Evolutionary conservation across 2,888 invertebrate species (phyloP), one percentile per base, ranked within the genome.

Genomic region (Platynereis dumerilii): DNA sequence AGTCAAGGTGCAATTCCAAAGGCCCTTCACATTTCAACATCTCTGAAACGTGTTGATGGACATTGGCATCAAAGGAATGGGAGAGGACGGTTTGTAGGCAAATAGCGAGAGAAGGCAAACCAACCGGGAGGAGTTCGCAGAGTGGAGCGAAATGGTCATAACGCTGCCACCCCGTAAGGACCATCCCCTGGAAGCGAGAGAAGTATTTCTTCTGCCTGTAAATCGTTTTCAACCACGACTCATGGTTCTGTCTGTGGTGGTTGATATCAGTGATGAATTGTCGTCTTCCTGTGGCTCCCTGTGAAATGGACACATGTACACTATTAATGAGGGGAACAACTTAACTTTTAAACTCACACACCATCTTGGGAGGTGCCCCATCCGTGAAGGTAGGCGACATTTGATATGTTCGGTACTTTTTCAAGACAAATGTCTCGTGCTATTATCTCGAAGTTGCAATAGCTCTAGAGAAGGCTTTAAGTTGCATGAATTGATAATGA

Each of bases 281-380:
- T 72, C 88, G 87, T 65, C 90, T 72, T 12, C 92, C 91, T 67
- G 92, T 91, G 0, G 93, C 92, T 0, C 93, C 94, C 34, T 34
- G 34, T 7, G 12, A 34, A 12, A 34, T n/a, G 12, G 34, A 34
- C 5, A 34, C 34, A 5, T 34, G 34, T 34, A n/a, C n/a, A n/a
- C n/a, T n/a, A n/a, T n/a, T n/a, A n/a, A n/a, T n/a, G n/a, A n/a
- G n/a, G n/a, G n/a, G n/a, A n/a, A n/a, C n/a, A n/a, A n/a, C n/a
- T n/a, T n/a, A n/a, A n/a, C n/a, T n/a, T n/a, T n/a, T n/a, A n/a
- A n/a, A n/a, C n/a, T n/a, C n/a, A n/a, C n/a, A n/a, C n/a, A n/a
- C n/a, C n/a, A n/a, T n/a, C n/a, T n/a, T n/a, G n/a, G n/a, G n/a
- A n/a, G n/a, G n/a, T n/a, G n/a, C n/a, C n/a, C n/a, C n/a, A n/a